Evolutionary conservation across 2,797 vertebrate species (phyloP).

Genomic region (Enteromius thamalakanensis): DNA sequence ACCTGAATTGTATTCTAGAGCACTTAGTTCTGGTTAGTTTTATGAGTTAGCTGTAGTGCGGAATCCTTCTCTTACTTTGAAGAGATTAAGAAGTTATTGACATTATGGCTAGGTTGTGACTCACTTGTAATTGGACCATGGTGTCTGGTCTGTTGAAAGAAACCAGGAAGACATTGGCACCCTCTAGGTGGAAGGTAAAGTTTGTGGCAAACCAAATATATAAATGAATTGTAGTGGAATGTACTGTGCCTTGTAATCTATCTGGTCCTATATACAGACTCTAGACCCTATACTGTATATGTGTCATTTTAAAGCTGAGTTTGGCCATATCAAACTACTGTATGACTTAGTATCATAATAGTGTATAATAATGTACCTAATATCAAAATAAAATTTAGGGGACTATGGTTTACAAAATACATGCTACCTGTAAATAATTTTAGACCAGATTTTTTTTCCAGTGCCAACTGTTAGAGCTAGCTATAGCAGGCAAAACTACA

Average conservation of each 20-base stretch:
- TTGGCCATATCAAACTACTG: neutral
- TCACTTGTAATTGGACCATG: too few relatives aligned
- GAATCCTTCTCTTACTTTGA: neutral
- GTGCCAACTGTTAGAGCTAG: neutral
- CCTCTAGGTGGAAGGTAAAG: neutral
- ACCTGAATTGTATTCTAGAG: neutral
- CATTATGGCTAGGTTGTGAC: neutral
- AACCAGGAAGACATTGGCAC: neutral
- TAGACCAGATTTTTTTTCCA: neutral
- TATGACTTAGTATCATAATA: neutral
- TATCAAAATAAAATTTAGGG: neutral
- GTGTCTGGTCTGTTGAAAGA: neutral
- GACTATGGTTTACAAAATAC: neutral
- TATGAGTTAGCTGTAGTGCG: neutral
- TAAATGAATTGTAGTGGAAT: neutral
- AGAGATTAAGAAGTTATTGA: conserved; percentile 2
- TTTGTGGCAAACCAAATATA: neutral
- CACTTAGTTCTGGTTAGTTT: neutral
- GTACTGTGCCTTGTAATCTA: neutral
- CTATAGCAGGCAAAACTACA: neutral
- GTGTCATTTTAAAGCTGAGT: neutral
- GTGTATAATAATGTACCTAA: neutral
- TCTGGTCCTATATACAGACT: neutral
- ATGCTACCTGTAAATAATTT: neutral
- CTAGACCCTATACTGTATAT: neutral